phyloP scores from a whole-genome alignment of 2,797 vertebrate genomes.

The Rhabdomys pumilio region DNA sequence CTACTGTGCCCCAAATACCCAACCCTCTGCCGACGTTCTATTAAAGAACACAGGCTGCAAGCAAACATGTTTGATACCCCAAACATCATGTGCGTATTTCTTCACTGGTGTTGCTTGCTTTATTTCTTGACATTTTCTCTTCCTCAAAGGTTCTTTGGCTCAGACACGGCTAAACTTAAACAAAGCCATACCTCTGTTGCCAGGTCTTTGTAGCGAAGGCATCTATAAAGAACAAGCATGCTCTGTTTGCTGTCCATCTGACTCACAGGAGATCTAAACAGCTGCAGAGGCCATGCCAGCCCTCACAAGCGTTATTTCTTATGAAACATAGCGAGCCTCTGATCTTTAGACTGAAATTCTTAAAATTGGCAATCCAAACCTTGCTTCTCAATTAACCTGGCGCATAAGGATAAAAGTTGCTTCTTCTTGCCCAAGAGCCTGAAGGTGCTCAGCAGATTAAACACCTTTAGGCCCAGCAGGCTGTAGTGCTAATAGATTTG shows the following conservation, averaged over 20 bases:
- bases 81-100: neutral
- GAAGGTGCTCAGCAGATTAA: neutral
- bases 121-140: neutral
- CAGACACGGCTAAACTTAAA: neutral
- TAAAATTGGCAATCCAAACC: neutral
- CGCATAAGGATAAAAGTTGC: neutral
- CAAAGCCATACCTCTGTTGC: neutral
- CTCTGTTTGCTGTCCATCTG: neutral
- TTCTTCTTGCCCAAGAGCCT: neutral
- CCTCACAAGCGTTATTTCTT: constrained; percentile 5
- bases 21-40: constrained; percentile 73
- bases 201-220: neutral
- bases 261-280: neutral
- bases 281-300: neutral
- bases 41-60: constrained; percentile 68
- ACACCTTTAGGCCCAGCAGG: neutral
- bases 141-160: neutral
- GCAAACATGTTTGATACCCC: constrained; percentile 58
- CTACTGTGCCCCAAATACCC: constrained; percentile 65
- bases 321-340: neutral
- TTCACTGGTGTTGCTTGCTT: neutral
- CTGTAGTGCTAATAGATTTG: neutral
- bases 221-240: neutral
- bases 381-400: neutral
- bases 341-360: constrained; percentile 1